A percentile compares a stretch with the other conserved stretches of the same genome.
Evolutionary conservation across 2,888 invertebrate species (phyloP).

Genomic region (Hemistola chrysoprasaria): DNA sequence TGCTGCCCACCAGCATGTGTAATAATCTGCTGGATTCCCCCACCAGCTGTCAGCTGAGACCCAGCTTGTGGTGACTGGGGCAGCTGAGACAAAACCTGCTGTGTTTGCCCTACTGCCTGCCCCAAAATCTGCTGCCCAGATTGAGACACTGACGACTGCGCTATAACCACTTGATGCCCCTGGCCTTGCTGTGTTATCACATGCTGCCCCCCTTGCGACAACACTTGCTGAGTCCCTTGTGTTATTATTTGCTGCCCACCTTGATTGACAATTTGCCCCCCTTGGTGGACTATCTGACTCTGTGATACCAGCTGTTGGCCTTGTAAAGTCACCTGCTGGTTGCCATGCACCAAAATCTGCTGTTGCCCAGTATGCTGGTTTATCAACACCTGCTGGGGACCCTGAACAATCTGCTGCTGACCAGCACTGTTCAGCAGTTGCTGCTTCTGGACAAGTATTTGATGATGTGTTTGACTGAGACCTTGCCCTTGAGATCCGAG

Average conservation of each 20-base stretch:
- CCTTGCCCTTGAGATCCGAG: slow-evolving; percentile 78
- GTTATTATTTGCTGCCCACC: slow-evolving; percentile 71
- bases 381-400: slow-evolving; percentile 77
- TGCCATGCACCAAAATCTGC: slow-evolving; percentile 75
- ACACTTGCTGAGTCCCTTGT: slow-evolving; percentile 67
- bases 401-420: slow-evolving; percentile 75
- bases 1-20: slow-evolving; percentile 76
- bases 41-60: slow-evolving; percentile 52
- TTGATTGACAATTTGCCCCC: slow-evolving; percentile 71
- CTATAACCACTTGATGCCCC: slow-evolving; percentile 75
- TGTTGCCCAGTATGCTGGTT: slow-evolving; percentile 76
- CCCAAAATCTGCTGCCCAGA: slow-evolving; percentile 74
- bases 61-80: slow-evolving; percentile 70
- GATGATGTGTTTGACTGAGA: slow-evolving; percentile 75
- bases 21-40: slow-evolving; percentile 77
- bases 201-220: slow-evolving; percentile 76
- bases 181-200: slow-evolving; percentile 74
- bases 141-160: slow-evolving; percentile 70
- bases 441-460: slow-evolving; percentile 79
- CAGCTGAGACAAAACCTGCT: slow-evolving; percentile 69
- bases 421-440: slow-evolving; percentile 81
- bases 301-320: slow-evolving; percentile 75
- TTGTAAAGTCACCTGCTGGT: slow-evolving; percentile 75
- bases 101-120: slow-evolving; percentile 63
- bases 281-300: slow-evolving; percentile 74